Conservation (phyloP, 92 coral and sea anemone genomes). For the Virgularia gustaviana region DNA sequence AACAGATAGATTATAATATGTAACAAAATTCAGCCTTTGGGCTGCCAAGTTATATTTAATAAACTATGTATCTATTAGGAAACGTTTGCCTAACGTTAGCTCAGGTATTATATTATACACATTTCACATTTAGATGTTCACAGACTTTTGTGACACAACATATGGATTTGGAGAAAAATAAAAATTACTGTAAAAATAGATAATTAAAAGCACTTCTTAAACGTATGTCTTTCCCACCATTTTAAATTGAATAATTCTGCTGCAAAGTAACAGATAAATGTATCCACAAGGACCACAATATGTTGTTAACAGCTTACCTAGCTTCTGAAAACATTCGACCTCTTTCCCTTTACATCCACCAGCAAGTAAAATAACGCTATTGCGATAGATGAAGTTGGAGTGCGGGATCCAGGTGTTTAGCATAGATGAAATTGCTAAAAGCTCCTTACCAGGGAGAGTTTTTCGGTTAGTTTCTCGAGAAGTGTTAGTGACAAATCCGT, state of each 20-base stretch:
- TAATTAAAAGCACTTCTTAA: too few relatives aligned
- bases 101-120: too few relatives aligned
- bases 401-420: constrained; percentile 34
- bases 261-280: background rate
- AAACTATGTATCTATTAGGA: too few relatives aligned
- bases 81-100: too few relatives aligned
- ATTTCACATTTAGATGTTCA: too few relatives aligned
- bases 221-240: too few relatives aligned
- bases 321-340: constrained; percentile 35
- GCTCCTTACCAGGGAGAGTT: constrained; percentile 1
- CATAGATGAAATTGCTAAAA: constrained; percentile 4
- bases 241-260: background rate
- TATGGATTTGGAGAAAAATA: too few relatives aligned
- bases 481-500: constrained; percentile 5
- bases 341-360: constrained; percentile 45
- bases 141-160: too few relatives aligned
- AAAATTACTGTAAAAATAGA: too few relatives aligned
- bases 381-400: constrained; percentile 28
- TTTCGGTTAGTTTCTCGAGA: background rate
- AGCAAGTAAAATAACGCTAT: constrained; percentile 21
- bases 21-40: too few relatives aligned
- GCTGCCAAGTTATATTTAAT: too few relatives aligned
- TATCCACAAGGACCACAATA: background rate
- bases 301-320: constrained; percentile 16
- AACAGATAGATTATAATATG: too few relatives aligned